Conservation (phyloP, 2,113 vertebrate genomes). For the Callaeas wilsoni region DNA sequence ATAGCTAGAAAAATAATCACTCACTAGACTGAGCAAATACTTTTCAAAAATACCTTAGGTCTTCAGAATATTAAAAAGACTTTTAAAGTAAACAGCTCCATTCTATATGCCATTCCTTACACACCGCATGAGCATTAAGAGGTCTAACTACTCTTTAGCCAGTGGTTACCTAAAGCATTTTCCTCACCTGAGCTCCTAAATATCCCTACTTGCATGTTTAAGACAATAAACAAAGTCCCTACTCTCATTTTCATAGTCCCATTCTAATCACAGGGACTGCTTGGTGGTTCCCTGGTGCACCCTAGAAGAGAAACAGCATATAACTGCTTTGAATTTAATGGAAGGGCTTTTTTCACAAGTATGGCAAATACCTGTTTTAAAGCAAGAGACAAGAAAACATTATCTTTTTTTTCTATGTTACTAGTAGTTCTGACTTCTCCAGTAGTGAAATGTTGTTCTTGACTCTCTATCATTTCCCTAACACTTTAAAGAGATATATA, state of each 20-base stretch:
- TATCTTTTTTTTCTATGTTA: background rate
- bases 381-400: background rate
- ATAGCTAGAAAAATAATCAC: background rate
- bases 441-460: background rate
- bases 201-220: background rate
- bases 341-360: background rate
- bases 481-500: background rate
- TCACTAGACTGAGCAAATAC: background rate
- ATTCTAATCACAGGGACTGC: background rate
- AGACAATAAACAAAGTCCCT: background rate
- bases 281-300: background rate
- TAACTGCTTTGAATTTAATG: background rate
- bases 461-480: background rate
- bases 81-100: background rate
- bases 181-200: background rate
- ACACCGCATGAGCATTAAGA: background rate
- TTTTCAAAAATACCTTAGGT: background rate
- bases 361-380: background rate
- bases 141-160: background rate
- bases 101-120: background rate
- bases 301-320: background rate
- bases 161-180: conserved; percentile 22
- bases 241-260: conserved; percentile 13
- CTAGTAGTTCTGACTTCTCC: background rate
- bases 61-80: background rate